phyloP scores from a whole-genome alignment of 2,797 vertebrate genomes.

The Apogon talboti region DNA sequence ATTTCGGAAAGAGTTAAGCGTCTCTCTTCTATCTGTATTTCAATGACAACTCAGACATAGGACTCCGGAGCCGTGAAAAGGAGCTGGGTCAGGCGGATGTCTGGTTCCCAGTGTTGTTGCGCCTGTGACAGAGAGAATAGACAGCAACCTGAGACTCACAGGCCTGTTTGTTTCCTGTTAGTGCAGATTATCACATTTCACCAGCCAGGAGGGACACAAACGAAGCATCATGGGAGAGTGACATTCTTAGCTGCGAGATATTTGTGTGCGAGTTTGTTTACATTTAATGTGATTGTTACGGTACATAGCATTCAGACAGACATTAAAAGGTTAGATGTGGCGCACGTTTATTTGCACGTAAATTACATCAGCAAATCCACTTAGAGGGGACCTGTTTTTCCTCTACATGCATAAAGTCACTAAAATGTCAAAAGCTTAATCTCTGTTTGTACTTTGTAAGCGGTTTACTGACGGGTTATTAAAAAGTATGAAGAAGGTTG shows the following conservation, averaged over 20 bases:
- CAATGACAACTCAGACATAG: slow-evolving; percentile 32
- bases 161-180: slow-evolving; percentile 75
- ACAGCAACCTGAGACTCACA: slow-evolving; percentile 70
- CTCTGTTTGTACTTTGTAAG: neutral
- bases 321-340: slow-evolving; percentile 2
- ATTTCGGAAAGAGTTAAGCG: slow-evolving; percentile 12
- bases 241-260: slow-evolving; percentile 46
- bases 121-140: slow-evolving; percentile 66
- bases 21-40: slow-evolving; percentile 32
- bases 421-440: slow-evolving; percentile 11
- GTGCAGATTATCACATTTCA: slow-evolving; percentile 79
- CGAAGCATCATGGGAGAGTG: slow-evolving; percentile 64
- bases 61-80: slow-evolving; percentile 39
- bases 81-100: slow-evolving; percentile 61
- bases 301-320: slow-evolving; percentile 22
- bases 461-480: neutral
- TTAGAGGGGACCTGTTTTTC: neutral
- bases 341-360: slow-evolving; percentile 7
- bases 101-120: slow-evolving; percentile 58
- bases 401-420: neutral
- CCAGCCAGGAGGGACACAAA: slow-evolving; percentile 54
- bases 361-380: neutral
- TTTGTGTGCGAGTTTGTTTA: slow-evolving; percentile 35
- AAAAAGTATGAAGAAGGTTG: neutral
- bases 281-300: slow-evolving; percentile 33